Evolutionary conservation across 2,797 vertebrate genomes (phyloP).

Genomic region (Lates japonicus): DNA sequence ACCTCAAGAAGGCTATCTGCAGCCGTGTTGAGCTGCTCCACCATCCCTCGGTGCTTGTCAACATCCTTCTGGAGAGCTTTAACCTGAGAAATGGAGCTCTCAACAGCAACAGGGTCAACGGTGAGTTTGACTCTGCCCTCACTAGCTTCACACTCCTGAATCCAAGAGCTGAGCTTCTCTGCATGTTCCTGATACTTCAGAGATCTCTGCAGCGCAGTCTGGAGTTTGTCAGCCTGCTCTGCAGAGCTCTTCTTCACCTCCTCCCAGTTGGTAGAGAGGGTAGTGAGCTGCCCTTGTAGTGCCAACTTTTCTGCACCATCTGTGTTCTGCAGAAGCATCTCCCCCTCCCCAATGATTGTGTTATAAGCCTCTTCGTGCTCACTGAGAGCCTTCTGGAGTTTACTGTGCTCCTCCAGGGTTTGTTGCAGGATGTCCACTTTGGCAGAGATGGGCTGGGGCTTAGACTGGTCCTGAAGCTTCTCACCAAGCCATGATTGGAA

Average conservation of each 20-base stretch:
- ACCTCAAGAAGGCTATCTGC: slow-evolving; percentile 90
- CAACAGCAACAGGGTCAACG: slow-evolving; percentile 85
- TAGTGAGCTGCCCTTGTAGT: slow-evolving; percentile 90
- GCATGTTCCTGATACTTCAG: slow-evolving; percentile 90
- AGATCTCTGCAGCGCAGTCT: slow-evolving; percentile 89
- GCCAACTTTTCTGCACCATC: slow-evolving; percentile 92
- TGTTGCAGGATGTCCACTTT: slow-evolving; percentile 87
- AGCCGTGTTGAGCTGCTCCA: slow-evolving; percentile 90
- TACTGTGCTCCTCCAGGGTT: slow-evolving; percentile 88
- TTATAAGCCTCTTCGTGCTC: slow-evolving; percentile 88
- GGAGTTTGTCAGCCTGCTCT: slow-evolving; percentile 88
- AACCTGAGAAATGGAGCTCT: slow-evolving; percentile 88
- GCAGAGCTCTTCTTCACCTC: slow-evolving; percentile 89
- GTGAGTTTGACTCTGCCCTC: slow-evolving; percentile 84
- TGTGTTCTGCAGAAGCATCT: slow-evolving; percentile 91
- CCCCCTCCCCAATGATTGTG: slow-evolving; percentile 90
- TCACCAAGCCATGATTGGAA: slow-evolving; percentile 93
- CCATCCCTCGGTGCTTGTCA: slow-evolving; percentile 92
- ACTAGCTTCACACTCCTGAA: slow-evolving; percentile 89
- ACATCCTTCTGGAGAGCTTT: slow-evolving; percentile 94
- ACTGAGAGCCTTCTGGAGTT: slow-evolving; percentile 83
- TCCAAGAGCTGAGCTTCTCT: slow-evolving; percentile 90
- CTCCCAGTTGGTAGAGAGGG: slow-evolving; percentile 91
- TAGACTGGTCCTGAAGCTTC: slow-evolving; percentile 89
- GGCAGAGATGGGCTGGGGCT: slow-evolving; percentile 86